Percentiles rank a stretch among this genome's conserved stretches.
Evolutionary conservation across 2,888 invertebrate species (phyloP).

Genomic region (Drosophila diplacantha): DNA sequence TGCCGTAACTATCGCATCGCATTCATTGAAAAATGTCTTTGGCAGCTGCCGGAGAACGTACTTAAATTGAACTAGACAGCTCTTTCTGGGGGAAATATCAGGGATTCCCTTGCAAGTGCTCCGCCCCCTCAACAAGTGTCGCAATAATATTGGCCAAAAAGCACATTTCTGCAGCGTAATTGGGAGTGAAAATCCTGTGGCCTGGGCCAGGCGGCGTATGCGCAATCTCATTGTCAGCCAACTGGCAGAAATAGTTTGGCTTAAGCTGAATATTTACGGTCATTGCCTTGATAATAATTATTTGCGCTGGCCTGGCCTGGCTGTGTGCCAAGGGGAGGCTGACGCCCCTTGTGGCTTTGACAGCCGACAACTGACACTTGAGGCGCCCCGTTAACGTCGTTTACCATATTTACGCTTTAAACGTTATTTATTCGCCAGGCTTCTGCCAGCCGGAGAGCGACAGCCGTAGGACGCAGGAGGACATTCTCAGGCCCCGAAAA

Average conservation of each 20-base stretch:
- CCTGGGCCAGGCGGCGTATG: conserved; percentile 51
- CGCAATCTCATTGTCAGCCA: conserved; percentile 46
- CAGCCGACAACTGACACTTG: conserved; percentile 69
- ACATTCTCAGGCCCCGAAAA: conserved; percentile 3
- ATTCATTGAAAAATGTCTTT: conserved; percentile 62
- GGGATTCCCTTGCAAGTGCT: background rate
- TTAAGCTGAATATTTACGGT: conserved; percentile 7
- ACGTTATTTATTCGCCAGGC: conserved; percentile 64
- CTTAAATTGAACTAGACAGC: conserved; percentile 49
- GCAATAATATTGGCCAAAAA: conserved; percentile 15
- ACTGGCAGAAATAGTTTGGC: conserved; percentile 9
- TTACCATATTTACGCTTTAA: conserved; percentile 70
- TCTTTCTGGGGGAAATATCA: conserved; percentile 6
- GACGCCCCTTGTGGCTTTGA: conserved; percentile 51
- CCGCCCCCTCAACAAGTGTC: conserved; percentile 39
- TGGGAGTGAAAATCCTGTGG: conserved; percentile 36
- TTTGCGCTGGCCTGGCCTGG: conserved; percentile 22
- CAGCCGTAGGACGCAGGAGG: background rate
- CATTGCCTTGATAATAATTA: conserved; percentile 23
- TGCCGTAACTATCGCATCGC: conserved; percentile 9
- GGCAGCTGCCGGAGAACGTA: conserved; percentile 30
- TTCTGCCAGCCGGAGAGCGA: conserved; percentile 1
- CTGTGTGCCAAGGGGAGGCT: background rate
- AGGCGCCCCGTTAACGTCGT: conserved; percentile 62
- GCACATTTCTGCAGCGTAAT: conserved; percentile 47